Evolutionary conservation across 2,888 invertebrate species (phyloP).

Genomic region (Hemithea aestivaria): DNA sequence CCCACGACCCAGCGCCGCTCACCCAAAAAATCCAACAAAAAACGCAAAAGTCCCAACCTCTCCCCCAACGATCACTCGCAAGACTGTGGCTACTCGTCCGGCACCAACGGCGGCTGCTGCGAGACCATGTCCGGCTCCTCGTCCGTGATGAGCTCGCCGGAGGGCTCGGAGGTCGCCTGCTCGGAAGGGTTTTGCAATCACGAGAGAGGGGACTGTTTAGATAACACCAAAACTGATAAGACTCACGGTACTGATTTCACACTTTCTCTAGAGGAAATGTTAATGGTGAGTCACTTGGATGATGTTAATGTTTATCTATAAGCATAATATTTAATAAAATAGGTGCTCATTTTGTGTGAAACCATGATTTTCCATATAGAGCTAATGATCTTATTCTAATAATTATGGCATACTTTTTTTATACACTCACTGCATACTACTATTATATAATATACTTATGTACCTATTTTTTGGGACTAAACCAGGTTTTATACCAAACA

Average conservation of each 20-base stretch:
- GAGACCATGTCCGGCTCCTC: slow-evolving; percentile 84
- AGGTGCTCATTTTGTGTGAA: too few species aligned
- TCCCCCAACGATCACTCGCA: slow-evolving; percentile 85
- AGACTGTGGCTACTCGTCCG: slow-evolving; percentile 94
- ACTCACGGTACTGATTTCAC: slow-evolving; percentile 74
- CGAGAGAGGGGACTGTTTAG: slow-evolving; percentile 77
- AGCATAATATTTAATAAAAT: too few species aligned
- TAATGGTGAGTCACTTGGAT: slow-evolving; percentile 82
- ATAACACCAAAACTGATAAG: slow-evolving; percentile 61
- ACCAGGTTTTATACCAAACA: too few species aligned
- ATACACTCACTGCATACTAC: too few species aligned
- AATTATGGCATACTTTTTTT: too few species aligned
- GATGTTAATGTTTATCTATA: too few species aligned
- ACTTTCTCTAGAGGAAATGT: slow-evolving; percentile 86
- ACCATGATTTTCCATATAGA: too few species aligned
- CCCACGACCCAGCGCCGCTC: slow-evolving; percentile 49
- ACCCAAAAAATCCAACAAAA: slow-evolving; percentile 58
- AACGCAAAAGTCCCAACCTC: slow-evolving; percentile 76
- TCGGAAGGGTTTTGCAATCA: slow-evolving; percentile 93
- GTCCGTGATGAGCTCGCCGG: slow-evolving; percentile 90
- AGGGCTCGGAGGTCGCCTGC: slow-evolving; percentile 94
- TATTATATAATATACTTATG: too few species aligned
- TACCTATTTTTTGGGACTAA: too few species aligned
- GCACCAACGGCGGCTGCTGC: slow-evolving; percentile 86
- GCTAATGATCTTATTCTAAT: too few species aligned